A percentile compares a stretch with the other conserved stretches of the same genome.
These are phyloP conservation scores for Lepisosteus osseus DNA, from an alignment of 2,113 vertebrate species.

Conservation along the genomic window DNA sequence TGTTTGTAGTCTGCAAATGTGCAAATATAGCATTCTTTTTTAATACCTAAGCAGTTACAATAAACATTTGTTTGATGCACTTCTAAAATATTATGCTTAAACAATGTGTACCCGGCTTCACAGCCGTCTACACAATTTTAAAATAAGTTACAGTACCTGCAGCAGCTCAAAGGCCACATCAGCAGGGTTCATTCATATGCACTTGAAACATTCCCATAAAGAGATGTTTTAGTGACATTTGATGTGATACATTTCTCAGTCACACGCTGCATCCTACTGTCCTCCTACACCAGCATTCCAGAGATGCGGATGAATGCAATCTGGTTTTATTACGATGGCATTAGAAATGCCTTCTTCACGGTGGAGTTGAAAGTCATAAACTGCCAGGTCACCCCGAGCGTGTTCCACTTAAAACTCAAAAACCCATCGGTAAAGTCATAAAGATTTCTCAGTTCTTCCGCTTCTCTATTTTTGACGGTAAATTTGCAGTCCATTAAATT, in stretches of 20 bases:
- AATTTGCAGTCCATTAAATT: constrained; percentile 61
- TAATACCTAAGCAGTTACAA: too few relatives aligned
- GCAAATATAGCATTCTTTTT: too few relatives aligned
- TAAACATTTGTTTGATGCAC: too few relatives aligned
- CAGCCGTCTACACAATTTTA: too few relatives aligned
- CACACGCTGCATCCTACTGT: constrained; percentile 42
- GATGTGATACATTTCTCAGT: constrained; percentile 50
- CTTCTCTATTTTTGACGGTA: constrained; percentile 47
- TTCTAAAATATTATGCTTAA: too few relatives aligned
- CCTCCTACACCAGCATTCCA: constrained; percentile 27
- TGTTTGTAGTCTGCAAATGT: too few relatives aligned
- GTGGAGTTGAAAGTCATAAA: constrained; percentile 1
- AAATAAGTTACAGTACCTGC: too few relatives aligned
- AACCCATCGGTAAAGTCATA: constrained; percentile 27
- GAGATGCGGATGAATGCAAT: constrained; percentile 31
- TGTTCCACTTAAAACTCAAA: constrained; percentile 5
- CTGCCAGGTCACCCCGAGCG: constrained; percentile 9
- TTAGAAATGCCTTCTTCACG: constrained; percentile 19
- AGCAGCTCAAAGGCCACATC: too few relatives aligned
- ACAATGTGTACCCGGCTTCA: too few relatives aligned
- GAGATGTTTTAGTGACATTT: constrained; percentile 43
- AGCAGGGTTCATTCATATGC: too few relatives aligned
- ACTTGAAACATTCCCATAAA: constrained; percentile 25
- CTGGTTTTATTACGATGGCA: constrained; percentile 29
- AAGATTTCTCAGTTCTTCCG: constrained; percentile 45